Conservation (phyloP, 2,888 invertebrate genomes). For the Tetrapedia diversipes region DNA sequence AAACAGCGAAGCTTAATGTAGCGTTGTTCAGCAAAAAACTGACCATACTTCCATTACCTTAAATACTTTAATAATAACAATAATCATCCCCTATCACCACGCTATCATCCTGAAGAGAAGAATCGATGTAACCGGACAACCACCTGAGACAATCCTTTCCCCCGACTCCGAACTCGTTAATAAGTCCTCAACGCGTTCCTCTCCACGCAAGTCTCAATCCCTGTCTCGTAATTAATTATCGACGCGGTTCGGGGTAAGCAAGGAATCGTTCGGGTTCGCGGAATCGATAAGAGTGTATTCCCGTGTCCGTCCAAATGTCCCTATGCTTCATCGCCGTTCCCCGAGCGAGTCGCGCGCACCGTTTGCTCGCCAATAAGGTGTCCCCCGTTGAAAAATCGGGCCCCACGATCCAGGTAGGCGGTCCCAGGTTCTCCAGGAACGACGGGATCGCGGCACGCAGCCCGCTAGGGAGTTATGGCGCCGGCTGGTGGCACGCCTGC, state of each 20-base stretch:
- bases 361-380: slow-evolving; percentile 36
- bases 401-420: slow-evolving; percentile 61
- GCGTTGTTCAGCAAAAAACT: too few relatives aligned
- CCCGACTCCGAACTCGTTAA: slow-evolving; percentile 13
- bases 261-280: slow-evolving; percentile 40
- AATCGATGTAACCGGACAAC: neutral
- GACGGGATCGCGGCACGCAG: slow-evolving; percentile 20
- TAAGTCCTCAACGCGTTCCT: neutral
- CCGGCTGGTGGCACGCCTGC: slow-evolving; percentile 53
- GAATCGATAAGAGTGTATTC: slow-evolving; percentile 58
- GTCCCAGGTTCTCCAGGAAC: slow-evolving; percentile 45
- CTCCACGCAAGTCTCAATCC: slow-evolving; percentile 33
- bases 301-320: slow-evolving; percentile 49
- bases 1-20: too few relatives aligned
- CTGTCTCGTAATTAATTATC: slow-evolving; percentile 43
- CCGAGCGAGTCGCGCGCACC: slow-evolving; percentile 11
- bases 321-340: slow-evolving; percentile 34
- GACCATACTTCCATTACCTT: too few relatives aligned
- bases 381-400: slow-evolving; percentile 54
- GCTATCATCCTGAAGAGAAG: neutral
- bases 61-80: too few relatives aligned
- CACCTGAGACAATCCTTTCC: neutral
- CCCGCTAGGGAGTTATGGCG: slow-evolving; percentile 57
- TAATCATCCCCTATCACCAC: neutral
- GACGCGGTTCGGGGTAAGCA: slow-evolving; percentile 30